These are phyloP conservation scores for Eulacestoma nigropectus DNA, from an alignment of 2,113 vertebrate genomes.

Conservation along the genomic window DNA sequence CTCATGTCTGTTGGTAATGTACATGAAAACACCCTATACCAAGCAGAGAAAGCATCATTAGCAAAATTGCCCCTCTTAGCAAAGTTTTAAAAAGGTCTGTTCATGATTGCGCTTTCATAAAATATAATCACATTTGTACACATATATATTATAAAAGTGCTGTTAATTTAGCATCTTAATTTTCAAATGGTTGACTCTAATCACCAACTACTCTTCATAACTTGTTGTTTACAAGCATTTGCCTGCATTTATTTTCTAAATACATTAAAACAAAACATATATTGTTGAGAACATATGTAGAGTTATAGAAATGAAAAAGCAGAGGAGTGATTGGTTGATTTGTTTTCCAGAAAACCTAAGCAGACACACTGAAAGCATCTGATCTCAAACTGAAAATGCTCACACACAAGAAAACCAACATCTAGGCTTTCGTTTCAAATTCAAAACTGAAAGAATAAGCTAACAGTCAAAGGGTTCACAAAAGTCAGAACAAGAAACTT, in stretches of 20 bases:
- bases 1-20: slow-evolving; percentile 92
- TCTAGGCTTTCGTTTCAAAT: neutral
- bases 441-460: slow-evolving; percentile 9
- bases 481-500: slow-evolving; percentile 15
- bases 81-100: neutral
- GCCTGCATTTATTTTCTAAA: neutral
- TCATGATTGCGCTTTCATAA: neutral
- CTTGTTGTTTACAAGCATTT: neutral
- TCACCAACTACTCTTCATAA: neutral
- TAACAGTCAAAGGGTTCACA: neutral
- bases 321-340: neutral
- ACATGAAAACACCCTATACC: slow-evolving; percentile 94
- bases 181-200: neutral
- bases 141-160: neutral
- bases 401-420: neutral
- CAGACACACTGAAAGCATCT: neutral
- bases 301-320: neutral
- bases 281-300: neutral
- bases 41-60: slow-evolving; percentile 67
- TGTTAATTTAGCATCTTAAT: neutral
- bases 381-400: neutral
- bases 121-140: neutral
- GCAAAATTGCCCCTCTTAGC: neutral
- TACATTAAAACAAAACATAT: neutral
- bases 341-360: slow-evolving; percentile 18